phyloP scores from a whole-genome alignment of 2,113 vertebrate species.

The Stigmatopora nigra region DNA sequence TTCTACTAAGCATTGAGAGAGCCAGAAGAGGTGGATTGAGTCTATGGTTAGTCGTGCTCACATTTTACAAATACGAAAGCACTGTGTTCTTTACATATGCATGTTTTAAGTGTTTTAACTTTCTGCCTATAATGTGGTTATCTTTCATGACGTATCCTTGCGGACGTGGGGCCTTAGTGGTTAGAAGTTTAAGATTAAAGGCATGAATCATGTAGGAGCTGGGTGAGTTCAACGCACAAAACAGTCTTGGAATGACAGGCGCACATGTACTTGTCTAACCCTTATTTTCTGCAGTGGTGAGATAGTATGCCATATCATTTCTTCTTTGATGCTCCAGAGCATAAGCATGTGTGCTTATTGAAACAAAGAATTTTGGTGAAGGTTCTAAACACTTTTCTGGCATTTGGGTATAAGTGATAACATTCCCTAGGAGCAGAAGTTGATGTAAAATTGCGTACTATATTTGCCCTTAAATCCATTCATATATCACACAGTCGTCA shows the following conservation, averaged over 20 bases:
- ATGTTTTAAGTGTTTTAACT: conserved; percentile 5
- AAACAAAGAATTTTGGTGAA: conserved; percentile 5
- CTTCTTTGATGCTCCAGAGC: conserved; percentile 17
- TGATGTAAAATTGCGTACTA: too few relatives aligned
- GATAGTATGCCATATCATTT: not conserved
- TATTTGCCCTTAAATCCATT: too few relatives aligned
- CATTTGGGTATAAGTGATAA: conserved; percentile 34
- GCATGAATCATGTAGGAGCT: conserved; percentile 48
- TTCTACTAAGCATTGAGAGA: not conserved
- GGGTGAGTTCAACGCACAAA: conserved; percentile 29
- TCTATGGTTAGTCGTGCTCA: not conserved
- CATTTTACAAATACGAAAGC: too few relatives aligned
- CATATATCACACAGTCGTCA: too few relatives aligned
- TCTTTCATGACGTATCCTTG: conserved; percentile 58
- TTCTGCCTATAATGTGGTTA: conserved; percentile 51
- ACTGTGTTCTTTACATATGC: not conserved
- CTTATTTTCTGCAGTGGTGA: not conserved
- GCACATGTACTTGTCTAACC: conserved; percentile 17
- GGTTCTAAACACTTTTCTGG: conserved; percentile 32
- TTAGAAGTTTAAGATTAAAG: conserved; percentile 46
- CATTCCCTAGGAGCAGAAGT: too few relatives aligned
- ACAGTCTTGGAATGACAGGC: conserved; percentile 14
- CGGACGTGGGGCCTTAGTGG: conserved; percentile 44
- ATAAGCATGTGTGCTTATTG: conserved; percentile 16
- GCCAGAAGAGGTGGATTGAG: not conserved